Evolutionary conservation across 2,113 vertebrate genomes (phyloP), one percentile per base, ranked within the genome.

Genomic region (Stegastes partitus): DNA sequence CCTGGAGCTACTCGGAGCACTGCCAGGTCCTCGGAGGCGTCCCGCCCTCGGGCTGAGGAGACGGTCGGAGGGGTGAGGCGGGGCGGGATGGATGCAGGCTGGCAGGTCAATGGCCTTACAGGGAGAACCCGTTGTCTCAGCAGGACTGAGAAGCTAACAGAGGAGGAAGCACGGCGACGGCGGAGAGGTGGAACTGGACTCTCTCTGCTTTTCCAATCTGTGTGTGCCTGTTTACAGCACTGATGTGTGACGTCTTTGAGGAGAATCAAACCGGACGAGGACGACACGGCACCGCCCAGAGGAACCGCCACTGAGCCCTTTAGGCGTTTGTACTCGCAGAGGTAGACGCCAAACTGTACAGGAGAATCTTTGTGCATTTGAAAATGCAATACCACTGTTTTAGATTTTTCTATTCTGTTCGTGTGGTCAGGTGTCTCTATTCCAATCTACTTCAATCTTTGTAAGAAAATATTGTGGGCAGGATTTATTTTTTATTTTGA

Each of bases 151-250:
- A 97, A 95, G 92, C 93, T 92, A 94, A 94, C 93, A 91, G 94
- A 95, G 74, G 79, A 93, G 93, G 93, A 94, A 42, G 54, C 37
- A 94, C 55, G 51, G 37, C 37, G 8, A 18, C 21, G 64, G 68
- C 18, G 21, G 61, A 77, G 67, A 55, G 59, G 67, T 26, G 15
- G 21, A 63, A 58, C 8, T 22, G 66, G 34, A 74, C 63, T 26
- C 66, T 54, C 94, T 93, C 93, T 94, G 93, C 47, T 96, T 93
- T 94, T 94, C 90, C 94, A 95, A 69, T 96, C 95, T 96, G 95
- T 91, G 96, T 98, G 97, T 98, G 96, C 96, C 97, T 99, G 97
- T 99, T 99, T 98, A 99, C 97, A 98, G 96, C 96, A 94, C 96
- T 96, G 95, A 83, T 95, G 94, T 96, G 94, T 95, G n/a, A 95